These are phyloP conservation scores for Parnassius glacialis DNA, from an alignment of 2,888 invertebrate species.

Conservation along the genomic window DNA sequence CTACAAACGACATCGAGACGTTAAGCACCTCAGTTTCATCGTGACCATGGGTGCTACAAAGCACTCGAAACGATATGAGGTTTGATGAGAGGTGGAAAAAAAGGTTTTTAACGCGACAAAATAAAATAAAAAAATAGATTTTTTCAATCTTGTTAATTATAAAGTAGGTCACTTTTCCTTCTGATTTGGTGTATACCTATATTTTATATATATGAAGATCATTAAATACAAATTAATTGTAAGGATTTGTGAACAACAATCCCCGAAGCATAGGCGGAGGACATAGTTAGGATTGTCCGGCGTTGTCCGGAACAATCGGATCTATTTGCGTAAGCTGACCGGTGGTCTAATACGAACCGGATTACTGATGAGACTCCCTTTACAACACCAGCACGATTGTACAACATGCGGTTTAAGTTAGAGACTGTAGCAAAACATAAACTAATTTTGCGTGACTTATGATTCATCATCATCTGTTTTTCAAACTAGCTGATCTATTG, in stretches of 20 bases:
- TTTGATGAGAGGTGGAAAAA: too few species aligned
- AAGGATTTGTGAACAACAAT: conserved; percentile 29
- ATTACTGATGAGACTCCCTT: conserved; percentile 60
- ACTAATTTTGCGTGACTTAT: too few species aligned
- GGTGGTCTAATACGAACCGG: conserved; percentile 53
- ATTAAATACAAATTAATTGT: conserved; percentile 2
- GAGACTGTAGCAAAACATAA: conserved; percentile 12
- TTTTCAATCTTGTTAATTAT: too few species aligned
- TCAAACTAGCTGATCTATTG: too few species aligned
- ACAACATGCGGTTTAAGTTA: conserved; percentile 27
- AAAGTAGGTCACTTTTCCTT: background rate
- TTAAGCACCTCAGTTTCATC: too few species aligned
- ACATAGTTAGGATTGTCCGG: conserved; percentile 31
- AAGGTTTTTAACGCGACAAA: too few species aligned
- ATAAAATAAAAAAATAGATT: too few species aligned
- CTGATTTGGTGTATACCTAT: background rate
- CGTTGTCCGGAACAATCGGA: conserved; percentile 45
- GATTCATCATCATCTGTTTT: too few species aligned
- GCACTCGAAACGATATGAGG: too few species aligned
- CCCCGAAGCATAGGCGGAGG: conserved; percentile 25
- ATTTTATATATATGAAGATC: background rate
- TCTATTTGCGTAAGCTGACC: conserved; percentile 71
- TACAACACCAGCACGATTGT: conserved; percentile 42
- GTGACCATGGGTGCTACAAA: too few species aligned
- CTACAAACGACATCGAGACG: too few species aligned